Evolutionary conservation across 1,140 invertebrate species (phyloP).

Genomic region (Lanistes nyassanus): DNA sequence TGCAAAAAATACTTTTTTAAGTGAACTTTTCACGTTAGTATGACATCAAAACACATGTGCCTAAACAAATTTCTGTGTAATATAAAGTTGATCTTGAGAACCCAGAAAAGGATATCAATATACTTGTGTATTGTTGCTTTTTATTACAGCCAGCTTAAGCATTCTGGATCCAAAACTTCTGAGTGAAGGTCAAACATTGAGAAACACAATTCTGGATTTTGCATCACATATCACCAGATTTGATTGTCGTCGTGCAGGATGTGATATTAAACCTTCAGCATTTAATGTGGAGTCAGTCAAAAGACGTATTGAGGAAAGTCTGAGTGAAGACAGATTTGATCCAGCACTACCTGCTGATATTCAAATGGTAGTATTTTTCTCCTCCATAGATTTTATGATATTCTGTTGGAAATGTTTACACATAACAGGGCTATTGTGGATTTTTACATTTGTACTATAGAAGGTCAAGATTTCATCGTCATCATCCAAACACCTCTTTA

Average conservation of each 20-base stretch:
- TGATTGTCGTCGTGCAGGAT: conserved; percentile 22
- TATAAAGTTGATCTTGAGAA: too few relatives aligned
- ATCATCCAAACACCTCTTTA: too few relatives aligned
- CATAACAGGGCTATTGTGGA: too few relatives aligned
- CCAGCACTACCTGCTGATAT: conserved; percentile 34
- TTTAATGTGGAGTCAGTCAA: conserved; percentile 28
- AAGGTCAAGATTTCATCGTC: too few relatives aligned
- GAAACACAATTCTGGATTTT: conserved; percentile 24
- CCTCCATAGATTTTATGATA: neutral
- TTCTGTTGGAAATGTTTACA: neutral
- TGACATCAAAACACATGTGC: too few relatives aligned
- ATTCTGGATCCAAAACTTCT: conserved; percentile 23
- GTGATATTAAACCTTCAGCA: conserved; percentile 5
- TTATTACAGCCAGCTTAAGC: conserved; percentile 18
- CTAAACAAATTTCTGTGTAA: too few relatives aligned
- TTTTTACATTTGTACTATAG: too few relatives aligned
- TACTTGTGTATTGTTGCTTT: neutral
- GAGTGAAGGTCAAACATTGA: conserved; percentile 34
- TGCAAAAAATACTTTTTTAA: too few relatives aligned
- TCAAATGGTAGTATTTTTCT: conserved; percentile 34
- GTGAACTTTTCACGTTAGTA: too few relatives aligned
- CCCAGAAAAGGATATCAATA: too few relatives aligned
- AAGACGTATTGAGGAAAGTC: conserved; percentile 33
- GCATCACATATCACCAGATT: conserved; percentile 36
- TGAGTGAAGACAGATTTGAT: conserved; percentile 38